Percentiles rank a stretch among this genome's conserved stretches.
These are phyloP conservation scores for Papilio xuthus DNA, from an alignment of 1,140 invertebrate species.

Conservation along the genomic window DNA sequence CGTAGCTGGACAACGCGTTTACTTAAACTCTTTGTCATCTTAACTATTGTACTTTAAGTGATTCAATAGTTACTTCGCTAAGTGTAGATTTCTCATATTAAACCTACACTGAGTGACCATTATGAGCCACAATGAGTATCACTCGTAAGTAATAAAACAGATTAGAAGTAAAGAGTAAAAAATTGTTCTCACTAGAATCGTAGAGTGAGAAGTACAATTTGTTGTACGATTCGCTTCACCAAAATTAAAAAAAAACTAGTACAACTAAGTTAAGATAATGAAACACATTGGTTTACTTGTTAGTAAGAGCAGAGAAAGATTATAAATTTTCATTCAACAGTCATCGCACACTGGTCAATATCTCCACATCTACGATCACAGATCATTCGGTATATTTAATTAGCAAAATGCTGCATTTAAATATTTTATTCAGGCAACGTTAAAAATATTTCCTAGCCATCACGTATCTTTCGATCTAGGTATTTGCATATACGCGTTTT, in stretches of 20 bases:
- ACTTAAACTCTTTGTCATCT: not conserved
- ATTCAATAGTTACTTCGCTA: not conserved
- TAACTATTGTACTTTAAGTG: not conserved
- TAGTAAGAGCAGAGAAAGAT: not conserved
- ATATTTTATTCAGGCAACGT: constrained; percentile 30
- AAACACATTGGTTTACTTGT: too few species aligned
- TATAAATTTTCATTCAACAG: not conserved
- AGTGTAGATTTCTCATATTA: not conserved
- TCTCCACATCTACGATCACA: not conserved
- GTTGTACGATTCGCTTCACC: not conserved
- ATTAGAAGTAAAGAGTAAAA: too few species aligned
- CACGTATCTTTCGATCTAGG: constrained; percentile 36
- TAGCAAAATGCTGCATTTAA: constrained; percentile 18
- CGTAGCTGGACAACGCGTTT: not conserved
- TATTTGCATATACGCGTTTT: constrained; percentile 37
- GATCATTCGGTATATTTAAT: not conserved
- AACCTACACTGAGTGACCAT: not conserved
- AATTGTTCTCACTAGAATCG: too few species aligned
- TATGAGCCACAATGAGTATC: too few species aligned
- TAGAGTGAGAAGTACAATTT: too few species aligned
- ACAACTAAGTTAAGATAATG: not conserved
- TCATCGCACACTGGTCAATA: not conserved
- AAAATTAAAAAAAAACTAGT: not conserved
- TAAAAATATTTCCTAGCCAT: constrained; percentile 33
- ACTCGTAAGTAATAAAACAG: too few species aligned